A percentile compares a stretch with the other conserved stretches of the same genome.
These are phyloP conservation scores for Planococcus citri DNA, from an alignment of 1,140 invertebrate genomes.

Conservation along the genomic window DNA sequence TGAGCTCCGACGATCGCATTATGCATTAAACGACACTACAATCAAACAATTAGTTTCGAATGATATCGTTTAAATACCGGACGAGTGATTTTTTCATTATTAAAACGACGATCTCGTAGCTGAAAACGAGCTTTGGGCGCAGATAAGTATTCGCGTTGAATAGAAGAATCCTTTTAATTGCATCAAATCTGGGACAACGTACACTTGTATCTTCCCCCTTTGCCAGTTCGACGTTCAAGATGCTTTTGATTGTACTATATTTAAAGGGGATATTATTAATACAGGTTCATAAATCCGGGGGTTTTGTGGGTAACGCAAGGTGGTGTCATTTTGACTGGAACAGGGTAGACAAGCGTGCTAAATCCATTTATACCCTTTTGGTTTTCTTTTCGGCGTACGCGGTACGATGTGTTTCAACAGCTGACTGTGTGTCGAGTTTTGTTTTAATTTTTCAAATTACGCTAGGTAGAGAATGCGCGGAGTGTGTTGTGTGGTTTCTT, in stretches of 20 bases:
- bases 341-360: background rate
- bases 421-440: no score
- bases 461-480: no score
- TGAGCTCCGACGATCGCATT: no score
- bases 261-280: background rate
- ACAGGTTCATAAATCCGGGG: slow-evolving; percentile 4
- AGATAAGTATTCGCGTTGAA: background rate
- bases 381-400: background rate
- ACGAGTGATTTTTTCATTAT: background rate
- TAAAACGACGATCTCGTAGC: background rate
- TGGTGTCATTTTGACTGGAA: slow-evolving; percentile 2
- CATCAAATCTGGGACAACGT: background rate
- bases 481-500: no score
- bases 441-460: no score
- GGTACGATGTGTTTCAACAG: no score
- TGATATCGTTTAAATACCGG: background rate
- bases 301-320: slow-evolving; percentile 5
- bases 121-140: background rate
- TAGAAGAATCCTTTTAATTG: background rate
- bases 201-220: background rate
- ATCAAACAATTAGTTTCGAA: background rate
- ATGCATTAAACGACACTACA: background rate
- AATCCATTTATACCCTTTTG: slow-evolving; percentile 4
- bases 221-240: background rate
- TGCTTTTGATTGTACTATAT: slow-evolving; percentile 7